Percentiles rank a stretch among this genome's conserved stretches.
phyloP scores from a whole-genome alignment of 1,140 invertebrate species.

The Pygmarrhopalites habei region DNA sequence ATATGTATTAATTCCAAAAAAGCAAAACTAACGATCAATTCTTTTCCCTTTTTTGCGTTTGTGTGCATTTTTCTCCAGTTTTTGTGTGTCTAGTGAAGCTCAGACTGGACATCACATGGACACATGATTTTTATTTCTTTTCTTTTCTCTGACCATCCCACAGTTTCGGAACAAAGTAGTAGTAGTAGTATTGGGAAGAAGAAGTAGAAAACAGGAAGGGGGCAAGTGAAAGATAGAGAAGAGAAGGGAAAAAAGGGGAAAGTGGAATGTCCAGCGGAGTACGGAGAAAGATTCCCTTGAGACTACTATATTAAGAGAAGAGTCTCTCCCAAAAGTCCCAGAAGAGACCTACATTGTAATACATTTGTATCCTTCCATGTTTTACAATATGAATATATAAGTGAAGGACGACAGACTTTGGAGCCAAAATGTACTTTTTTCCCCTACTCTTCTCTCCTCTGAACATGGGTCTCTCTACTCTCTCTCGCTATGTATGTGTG shows the following conservation, averaged over 20 bases:
- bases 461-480: too few relatives aligned
- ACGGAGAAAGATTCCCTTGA: conserved; percentile 33
- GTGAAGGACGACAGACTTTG: conserved; percentile 16
- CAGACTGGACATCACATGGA: too few relatives aligned
- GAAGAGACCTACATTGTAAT: conserved; percentile 39
- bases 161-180: conserved; percentile 4
- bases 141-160: too few relatives aligned
- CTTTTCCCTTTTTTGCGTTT: too few relatives aligned
- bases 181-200: background rate
- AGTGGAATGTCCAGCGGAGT: conserved; percentile 29
- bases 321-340: too few relatives aligned
- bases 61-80: too few relatives aligned
- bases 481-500: too few relatives aligned
- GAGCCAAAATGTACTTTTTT: background rate
- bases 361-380: conserved; percentile 36
- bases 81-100: too few relatives aligned
- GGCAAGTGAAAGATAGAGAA: background rate
- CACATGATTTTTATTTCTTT: too few relatives aligned
- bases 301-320: conserved; percentile 41
- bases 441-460: too few relatives aligned
- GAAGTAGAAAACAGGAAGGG: background rate
- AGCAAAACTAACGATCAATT: too few relatives aligned
- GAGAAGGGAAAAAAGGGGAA: conserved; percentile 7
- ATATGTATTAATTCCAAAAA: too few relatives aligned
- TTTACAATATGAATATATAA: conserved; percentile 40